Evolutionary conservation across 2,113 vertebrate species (phyloP).

Genomic region (Mugil cephalus): DNA sequence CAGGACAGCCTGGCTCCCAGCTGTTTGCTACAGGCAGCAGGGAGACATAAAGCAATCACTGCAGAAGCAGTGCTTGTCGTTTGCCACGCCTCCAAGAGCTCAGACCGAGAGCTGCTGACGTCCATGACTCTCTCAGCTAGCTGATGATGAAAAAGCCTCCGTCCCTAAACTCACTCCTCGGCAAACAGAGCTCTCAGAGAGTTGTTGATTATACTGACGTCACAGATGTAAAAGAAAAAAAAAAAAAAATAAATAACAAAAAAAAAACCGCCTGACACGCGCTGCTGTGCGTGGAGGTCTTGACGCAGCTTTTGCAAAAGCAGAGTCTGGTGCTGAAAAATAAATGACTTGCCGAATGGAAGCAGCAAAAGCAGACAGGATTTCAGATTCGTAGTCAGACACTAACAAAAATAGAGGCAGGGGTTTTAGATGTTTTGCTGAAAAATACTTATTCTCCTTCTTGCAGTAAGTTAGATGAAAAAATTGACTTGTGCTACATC

Average conservation of each 20-base stretch:
- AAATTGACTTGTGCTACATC: too few species aligned
- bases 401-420: neutral
- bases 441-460: neutral
- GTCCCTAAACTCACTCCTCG: constrained; percentile 21
- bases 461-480: neutral
- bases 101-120: constrained; percentile 51
- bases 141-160: constrained; percentile 56
- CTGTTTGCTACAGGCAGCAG: constrained; percentile 26
- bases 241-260: too few species aligned
- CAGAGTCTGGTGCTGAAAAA: constrained; percentile 11
- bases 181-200: constrained; percentile 17
- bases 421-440: neutral
- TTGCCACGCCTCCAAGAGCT: constrained; percentile 22
- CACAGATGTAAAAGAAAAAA: neutral
- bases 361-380: neutral
- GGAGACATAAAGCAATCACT: constrained; percentile 39
- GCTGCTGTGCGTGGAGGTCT: neutral
- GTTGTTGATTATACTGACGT: constrained; percentile 24
- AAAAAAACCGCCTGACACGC: constrained; percentile 19
- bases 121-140: constrained; percentile 31
- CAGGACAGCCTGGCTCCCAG: neutral
- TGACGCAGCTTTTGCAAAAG: constrained; percentile 10
- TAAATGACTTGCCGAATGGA: neutral
- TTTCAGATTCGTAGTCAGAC: neutral
- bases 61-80: neutral